Percentiles rank a stretch among this genome's conserved stretches.
phyloP scores from a whole-genome alignment of 2,888 invertebrate species.

The Agonopterix arenella region DNA sequence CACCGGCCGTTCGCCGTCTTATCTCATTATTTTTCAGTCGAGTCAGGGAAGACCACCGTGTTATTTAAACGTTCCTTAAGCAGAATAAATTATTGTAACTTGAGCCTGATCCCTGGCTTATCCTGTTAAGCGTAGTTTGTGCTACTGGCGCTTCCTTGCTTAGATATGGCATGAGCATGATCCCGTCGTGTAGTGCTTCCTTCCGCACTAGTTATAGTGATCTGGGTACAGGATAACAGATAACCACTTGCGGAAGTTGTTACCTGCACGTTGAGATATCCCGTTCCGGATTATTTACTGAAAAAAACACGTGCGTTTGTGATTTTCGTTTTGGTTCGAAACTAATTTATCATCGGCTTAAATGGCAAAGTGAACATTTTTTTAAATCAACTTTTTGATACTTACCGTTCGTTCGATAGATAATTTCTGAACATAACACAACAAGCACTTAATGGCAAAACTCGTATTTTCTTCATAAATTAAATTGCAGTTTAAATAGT shows the following conservation, averaged over 20 bases:
- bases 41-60: slow-evolving; percentile 45
- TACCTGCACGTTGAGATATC: slow-evolving; percentile 16
- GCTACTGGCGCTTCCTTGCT: slow-evolving; percentile 54
- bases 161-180: slow-evolving; percentile 48
- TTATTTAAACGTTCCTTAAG: slow-evolving; percentile 24
- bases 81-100: slow-evolving; percentile 40
- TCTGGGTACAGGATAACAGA: slow-evolving; percentile 44
- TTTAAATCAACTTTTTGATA: too few species aligned
- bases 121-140: slow-evolving; percentile 46
- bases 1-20: slow-evolving; percentile 11
- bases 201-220: slow-evolving; percentile 47
- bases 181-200: slow-evolving; percentile 62
- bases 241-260: slow-evolving; percentile 58
- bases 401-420: too few species aligned
- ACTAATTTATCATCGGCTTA: background rate
- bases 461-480: too few species aligned
- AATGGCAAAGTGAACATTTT: too few species aligned
- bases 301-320: background rate
- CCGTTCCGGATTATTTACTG: background rate
- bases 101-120: slow-evolving; percentile 49
- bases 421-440: too few species aligned
- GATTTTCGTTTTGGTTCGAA: background rate
- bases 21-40: slow-evolving; percentile 13
- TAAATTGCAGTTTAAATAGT: too few species aligned
- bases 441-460: too few species aligned